These are phyloP conservation scores for Tromatobia lineatoria DNA, from an alignment of 2,888 invertebrate species.

Conservation along the genomic window DNA sequence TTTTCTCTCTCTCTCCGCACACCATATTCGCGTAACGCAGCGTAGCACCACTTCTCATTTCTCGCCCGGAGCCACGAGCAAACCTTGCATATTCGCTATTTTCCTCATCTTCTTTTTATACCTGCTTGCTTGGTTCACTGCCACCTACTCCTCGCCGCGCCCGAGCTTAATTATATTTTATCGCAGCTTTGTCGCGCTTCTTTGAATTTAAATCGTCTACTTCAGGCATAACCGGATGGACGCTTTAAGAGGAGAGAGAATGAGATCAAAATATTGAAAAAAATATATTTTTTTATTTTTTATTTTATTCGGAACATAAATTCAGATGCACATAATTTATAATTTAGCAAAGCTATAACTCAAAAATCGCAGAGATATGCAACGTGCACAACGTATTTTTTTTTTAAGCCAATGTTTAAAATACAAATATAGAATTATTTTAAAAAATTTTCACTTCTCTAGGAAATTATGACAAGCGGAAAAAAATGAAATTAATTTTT, in stretches of 20 bases:
- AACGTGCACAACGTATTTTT: too few species aligned
- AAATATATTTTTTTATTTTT: too few species aligned
- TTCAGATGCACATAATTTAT: too few species aligned
- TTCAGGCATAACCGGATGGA: conserved; percentile 67
- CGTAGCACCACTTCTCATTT: conserved; percentile 51
- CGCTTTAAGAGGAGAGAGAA: conserved; percentile 11
- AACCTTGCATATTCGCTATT: conserved; percentile 48
- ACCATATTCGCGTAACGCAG: conserved; percentile 31
- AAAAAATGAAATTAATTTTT: too few species aligned
- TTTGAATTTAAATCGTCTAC: conserved; percentile 81
- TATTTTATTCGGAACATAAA: too few species aligned
- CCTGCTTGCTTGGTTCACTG: conserved; percentile 34
- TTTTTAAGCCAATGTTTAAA: too few species aligned
- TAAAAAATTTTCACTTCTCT: too few species aligned
- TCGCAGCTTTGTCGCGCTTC: conserved; percentile 80
- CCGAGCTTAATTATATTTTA: conserved; percentile 83
- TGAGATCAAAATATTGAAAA: too few species aligned
- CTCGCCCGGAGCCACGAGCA: conserved; percentile 53
- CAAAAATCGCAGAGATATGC: too few species aligned
- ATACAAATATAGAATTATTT: too few species aligned
- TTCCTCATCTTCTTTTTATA: conserved; percentile 50
- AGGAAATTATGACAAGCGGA: too few species aligned
- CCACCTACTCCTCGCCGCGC: conserved; percentile 52
- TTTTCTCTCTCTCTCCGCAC: conserved; percentile 21
- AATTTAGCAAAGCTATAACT: too few species aligned